Conservation (phyloP, 2,888 invertebrate species). For the Coremacera marginata region DNA sequence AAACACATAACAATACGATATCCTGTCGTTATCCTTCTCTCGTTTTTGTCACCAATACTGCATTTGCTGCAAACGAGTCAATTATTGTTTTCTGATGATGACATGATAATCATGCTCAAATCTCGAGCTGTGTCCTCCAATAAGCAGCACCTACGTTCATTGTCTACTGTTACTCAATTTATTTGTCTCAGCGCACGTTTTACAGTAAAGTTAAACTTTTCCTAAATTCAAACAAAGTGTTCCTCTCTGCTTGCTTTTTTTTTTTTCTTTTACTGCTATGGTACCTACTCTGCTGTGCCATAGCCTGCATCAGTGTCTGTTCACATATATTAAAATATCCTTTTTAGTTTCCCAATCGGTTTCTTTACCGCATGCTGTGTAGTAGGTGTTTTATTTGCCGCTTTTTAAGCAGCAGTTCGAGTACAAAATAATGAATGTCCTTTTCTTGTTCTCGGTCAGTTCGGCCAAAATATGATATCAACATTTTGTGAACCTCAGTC, state of each 20-base stretch:
- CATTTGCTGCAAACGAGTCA: conserved; percentile 26
- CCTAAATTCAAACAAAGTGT: neutral
- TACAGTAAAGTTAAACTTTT: neutral
- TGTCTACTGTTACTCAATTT: neutral
- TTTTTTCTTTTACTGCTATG: no score
- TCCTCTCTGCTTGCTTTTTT: neutral
- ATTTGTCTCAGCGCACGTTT: conserved; percentile 31
- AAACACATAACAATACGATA: neutral
- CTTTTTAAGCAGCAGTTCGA: conserved; percentile 22
- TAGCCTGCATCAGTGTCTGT: neutral
- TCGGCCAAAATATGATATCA: conserved; percentile 19
- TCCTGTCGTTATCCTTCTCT: conserved; percentile 13
- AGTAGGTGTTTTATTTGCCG: conserved; percentile 37
- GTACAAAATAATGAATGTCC: neutral
- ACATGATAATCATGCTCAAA: conserved; percentile 31
- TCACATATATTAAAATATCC: neutral
- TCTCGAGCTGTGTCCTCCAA: conserved; percentile 8
- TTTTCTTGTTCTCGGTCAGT: neutral
- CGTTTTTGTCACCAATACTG: conserved; percentile 26
- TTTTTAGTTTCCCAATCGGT: neutral
- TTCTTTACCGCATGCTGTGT: conserved; percentile 30
- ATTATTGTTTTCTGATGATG: conserved; percentile 33
- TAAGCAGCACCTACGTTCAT: neutral
- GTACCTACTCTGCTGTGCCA: neutral
- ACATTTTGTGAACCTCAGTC: neutral